Evolutionary conservation across 1,140 invertebrate species (phyloP), one percentile per base, ranked within the genome.

Genomic region (Condylostylus longicornis): DNA sequence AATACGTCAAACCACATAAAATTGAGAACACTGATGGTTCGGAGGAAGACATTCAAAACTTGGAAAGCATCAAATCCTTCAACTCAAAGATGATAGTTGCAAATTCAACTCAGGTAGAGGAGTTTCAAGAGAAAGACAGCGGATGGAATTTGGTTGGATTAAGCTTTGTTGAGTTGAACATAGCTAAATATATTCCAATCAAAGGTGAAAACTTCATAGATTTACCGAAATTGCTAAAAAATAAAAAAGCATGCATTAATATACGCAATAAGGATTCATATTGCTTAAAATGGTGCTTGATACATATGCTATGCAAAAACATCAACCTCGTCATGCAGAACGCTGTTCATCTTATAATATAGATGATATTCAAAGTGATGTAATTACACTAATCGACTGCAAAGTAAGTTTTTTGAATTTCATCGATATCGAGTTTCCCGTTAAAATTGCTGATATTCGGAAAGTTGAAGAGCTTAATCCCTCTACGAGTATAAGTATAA

Each of bases 121-220:
- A 56, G 33, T 53, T 60, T 41, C 35, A 51, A 35, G 50, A 54
- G 31, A 37, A 41, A 31, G 52, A 57, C 35, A 44, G 38, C 35
- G 58, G 57, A 12, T 63, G 51, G 57, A 33, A 48, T 2, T 41
- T 61, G 39, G 21, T 5, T 18, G 20, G 32, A 43, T 54, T 57
- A n/a, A 20, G 44, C 6, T 38, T 52, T 35, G 40, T 55, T 20
- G 33, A 42, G 31, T 15, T 53, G 12, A 46, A 56, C 31, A 49
- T 59, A 13, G 49, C 48, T 38, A 50, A 49, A 40, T 59, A 47
- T 42, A 42, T 45, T 30, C 51, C 51, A 5, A 14, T 54, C 14
- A 38, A 42, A 6, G 49, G 40, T 21, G 42, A 38, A 33, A 41
- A 38, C 9, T 53, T 44, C 35, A 45, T 58, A 13, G 20, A 44